Percentiles rank a stretch among this genome's conserved stretches.
Evolutionary conservation across 2,888 invertebrate genomes (phyloP).

Genomic region (Craniophora ligustri): DNA sequence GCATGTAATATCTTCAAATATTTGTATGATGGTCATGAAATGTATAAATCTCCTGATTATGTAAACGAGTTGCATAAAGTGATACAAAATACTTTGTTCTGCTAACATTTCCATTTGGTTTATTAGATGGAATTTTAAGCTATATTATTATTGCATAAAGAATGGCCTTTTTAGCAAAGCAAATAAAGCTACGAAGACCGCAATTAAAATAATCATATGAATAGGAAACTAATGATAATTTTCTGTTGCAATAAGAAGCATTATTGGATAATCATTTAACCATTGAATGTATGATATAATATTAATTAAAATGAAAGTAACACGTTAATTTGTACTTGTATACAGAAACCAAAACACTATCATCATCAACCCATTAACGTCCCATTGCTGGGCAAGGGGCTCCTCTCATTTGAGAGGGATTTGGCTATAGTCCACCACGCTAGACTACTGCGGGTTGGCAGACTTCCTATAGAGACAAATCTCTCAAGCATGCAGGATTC

Average conservation of each 20-base stretch:
- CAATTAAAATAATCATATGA: no score
- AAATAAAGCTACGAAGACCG: not conserved
- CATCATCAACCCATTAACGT: no score
- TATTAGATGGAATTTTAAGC: not conserved
- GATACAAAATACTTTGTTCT: slow-evolving; percentile 17
- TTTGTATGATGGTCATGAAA: slow-evolving; percentile 38
- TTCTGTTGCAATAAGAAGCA: no score
- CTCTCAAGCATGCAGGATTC: no score
- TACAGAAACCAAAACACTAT: slow-evolving; percentile 53
- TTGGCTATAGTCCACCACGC: no score
- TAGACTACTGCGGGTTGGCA: no score
- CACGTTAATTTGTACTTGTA: slow-evolving; percentile 45
- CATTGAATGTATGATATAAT: not conserved
- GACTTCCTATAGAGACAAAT: no score
- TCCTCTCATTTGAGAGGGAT: no score
- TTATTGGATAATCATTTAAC: no score
- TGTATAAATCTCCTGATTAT: slow-evolving; percentile 35
- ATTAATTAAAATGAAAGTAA: slow-evolving; percentile 59
- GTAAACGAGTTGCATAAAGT: slow-evolving; percentile 38
- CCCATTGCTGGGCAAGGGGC: no score
- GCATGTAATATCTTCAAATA: slow-evolving; percentile 59
- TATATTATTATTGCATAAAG: not conserved
- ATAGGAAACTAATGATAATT: no score
- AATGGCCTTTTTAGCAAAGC: not conserved
- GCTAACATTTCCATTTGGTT: slow-evolving; percentile 9